Conservation (phyloP, 2,888 invertebrate genomes). For the Cosmopolites sordidus region DNA sequence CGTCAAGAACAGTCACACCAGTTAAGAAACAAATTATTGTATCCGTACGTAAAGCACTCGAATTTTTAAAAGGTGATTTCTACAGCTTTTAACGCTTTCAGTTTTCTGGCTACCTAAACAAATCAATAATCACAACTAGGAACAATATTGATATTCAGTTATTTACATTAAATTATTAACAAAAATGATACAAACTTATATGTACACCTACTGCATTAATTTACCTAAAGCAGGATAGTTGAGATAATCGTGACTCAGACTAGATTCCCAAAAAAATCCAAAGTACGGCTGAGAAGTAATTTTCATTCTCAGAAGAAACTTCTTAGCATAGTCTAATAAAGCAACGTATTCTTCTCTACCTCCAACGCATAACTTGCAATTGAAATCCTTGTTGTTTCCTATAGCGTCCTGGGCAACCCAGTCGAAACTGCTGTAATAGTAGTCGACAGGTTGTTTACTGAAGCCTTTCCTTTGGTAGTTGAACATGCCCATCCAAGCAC, state of each 20-base stretch:
- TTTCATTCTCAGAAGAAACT: constrained; percentile 58
- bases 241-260: constrained; percentile 79
- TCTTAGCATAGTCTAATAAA: constrained; percentile 66
- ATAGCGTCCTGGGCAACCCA: constrained; percentile 63
- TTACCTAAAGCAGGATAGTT: constrained; percentile 76
- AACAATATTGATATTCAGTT: too few relatives aligned
- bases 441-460: constrained; percentile 74
- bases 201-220: too few relatives aligned
- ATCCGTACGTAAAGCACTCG: too few relatives aligned
- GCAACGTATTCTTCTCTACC: constrained; percentile 65
- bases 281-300: constrained; percentile 63
- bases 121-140: too few relatives aligned
- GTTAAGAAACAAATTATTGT: too few relatives aligned
- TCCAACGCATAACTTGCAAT: constrained; percentile 68
- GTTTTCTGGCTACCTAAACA: too few relatives aligned
- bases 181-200: too few relatives aligned
- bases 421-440: constrained; percentile 74
- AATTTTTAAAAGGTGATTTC: too few relatives aligned
- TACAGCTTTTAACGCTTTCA: too few relatives aligned
- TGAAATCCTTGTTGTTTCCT: constrained; percentile 61
- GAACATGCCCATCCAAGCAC: constrained; percentile 72
- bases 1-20: too few relatives aligned
- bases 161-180: too few relatives aligned
- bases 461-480: constrained; percentile 78
- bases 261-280: constrained; percentile 80